phyloP scores from a whole-genome alignment of 1,140 invertebrate genomes.

The Coelopa frigida region DNA sequence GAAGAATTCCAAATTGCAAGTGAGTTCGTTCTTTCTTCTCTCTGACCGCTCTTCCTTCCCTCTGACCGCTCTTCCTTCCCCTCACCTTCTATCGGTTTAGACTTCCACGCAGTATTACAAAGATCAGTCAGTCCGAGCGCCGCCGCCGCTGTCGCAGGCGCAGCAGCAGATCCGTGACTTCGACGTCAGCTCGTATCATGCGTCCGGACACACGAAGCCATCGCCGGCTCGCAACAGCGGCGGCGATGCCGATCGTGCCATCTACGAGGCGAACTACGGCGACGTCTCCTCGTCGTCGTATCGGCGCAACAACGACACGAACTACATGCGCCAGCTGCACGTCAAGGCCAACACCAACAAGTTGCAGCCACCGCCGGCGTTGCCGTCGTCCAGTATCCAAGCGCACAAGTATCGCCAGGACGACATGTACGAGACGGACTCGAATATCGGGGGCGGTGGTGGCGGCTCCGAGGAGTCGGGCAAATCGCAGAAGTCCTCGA shows the following conservation, averaged over 20 bases:
- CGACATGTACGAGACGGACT: constrained; percentile 9
- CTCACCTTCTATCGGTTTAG: too few relatives aligned
- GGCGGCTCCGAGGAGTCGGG: constrained; percentile 8
- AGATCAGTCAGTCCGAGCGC: too few relatives aligned
- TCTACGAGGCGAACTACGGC: background rate
- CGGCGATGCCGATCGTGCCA: constrained; percentile 10
- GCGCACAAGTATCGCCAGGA: constrained; percentile 3
- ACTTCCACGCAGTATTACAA: too few relatives aligned
- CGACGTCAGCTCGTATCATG: background rate
- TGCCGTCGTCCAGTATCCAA: background rate
- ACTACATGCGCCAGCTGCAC: background rate
- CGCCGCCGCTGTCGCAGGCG: too few relatives aligned
- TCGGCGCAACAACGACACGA: background rate
- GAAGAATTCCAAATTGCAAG: too few relatives aligned
- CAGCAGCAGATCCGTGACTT: too few relatives aligned
- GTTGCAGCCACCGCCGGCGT: background rate
- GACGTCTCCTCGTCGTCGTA: background rate
- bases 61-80: too few relatives aligned
- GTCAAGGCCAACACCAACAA: constrained; percentile 1
- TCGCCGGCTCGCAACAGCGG: background rate
- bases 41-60: too few relatives aligned
- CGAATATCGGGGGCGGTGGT: constrained; percentile 3
- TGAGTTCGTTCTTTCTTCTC: too few relatives aligned
- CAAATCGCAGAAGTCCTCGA: constrained; percentile 9
- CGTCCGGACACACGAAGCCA: background rate